Conservation (phyloP, 2,113 vertebrate genomes). For the Crocuta crocuta region DNA sequence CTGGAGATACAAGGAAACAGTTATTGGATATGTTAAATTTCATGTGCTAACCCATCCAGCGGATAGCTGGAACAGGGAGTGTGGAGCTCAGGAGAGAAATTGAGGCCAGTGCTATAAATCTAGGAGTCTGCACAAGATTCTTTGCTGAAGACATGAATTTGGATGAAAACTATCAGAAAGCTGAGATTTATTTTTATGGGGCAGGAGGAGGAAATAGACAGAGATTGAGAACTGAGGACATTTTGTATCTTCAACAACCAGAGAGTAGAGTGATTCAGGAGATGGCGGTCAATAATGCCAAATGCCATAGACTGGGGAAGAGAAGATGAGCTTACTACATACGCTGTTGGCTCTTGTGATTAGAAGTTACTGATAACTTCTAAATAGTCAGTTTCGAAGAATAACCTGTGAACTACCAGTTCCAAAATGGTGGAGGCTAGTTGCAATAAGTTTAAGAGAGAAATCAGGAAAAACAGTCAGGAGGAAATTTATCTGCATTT, state of each 20-base stretch:
- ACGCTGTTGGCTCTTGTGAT: not conserved
- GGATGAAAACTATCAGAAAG: not conserved
- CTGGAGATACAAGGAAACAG: not conserved
- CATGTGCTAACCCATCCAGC: not conserved
- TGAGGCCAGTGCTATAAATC: not conserved
- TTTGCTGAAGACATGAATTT: not conserved
- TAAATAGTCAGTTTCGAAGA: not conserved
- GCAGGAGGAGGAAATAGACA: not conserved
- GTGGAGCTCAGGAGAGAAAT: not conserved
- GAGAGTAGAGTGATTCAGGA: not conserved
- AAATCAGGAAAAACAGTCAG: constrained; percentile 42
- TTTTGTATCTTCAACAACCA: not conserved
- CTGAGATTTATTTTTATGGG: not conserved
- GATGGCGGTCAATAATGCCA: not conserved
- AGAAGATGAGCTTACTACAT: not conserved
- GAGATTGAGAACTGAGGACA: not conserved
- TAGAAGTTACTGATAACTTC: not conserved
- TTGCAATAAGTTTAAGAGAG: not conserved
- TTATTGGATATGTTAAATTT: not conserved
- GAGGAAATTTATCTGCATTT: constrained; percentile 61
- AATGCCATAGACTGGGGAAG: not conserved
- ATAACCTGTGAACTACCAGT: not conserved
- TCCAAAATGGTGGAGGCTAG: not conserved
- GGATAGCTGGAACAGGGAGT: not conserved
- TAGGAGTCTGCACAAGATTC: not conserved